phyloP scores from a whole-genome alignment of 2,113 vertebrate genomes.

The Cavia porcellus region DNA sequence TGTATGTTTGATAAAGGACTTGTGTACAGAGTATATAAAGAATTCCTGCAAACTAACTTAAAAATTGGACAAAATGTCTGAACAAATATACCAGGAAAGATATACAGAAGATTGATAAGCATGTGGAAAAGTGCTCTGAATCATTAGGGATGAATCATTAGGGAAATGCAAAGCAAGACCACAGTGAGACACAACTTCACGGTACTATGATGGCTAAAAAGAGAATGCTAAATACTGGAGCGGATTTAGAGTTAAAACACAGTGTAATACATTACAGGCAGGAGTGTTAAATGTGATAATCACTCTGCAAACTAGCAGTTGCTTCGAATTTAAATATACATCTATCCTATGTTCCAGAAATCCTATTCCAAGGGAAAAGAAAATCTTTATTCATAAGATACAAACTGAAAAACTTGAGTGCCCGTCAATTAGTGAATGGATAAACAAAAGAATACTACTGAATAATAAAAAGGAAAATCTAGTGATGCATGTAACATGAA shows the following conservation, averaged over 20 bases:
- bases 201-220: not conserved
- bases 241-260: not conserved
- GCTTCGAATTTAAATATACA: constrained; percentile 32
- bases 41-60: not conserved
- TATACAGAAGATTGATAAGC: not conserved
- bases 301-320: not conserved
- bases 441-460: constrained; percentile 48
- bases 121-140: constrained; percentile 7
- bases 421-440: constrained; percentile 12
- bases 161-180: constrained; percentile 19
- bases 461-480: not conserved
- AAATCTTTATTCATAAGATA: constrained; percentile 20
- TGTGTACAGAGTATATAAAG: not conserved
- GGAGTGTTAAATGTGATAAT: not conserved
- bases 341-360: not conserved
- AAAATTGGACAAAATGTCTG: constrained; percentile 46
- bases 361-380: not conserved
- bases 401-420: constrained; percentile 18
- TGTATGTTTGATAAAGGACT: not conserved
- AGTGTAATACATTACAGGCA: not conserved
- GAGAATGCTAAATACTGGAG: not conserved
- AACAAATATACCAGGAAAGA: not conserved
- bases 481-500: not conserved
- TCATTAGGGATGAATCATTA: not conserved
- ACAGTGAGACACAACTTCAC: not conserved